These are phyloP conservation scores for Coelopa pilipes DNA, from an alignment of 2,888 invertebrate genomes.

Conservation along the genomic window DNA sequence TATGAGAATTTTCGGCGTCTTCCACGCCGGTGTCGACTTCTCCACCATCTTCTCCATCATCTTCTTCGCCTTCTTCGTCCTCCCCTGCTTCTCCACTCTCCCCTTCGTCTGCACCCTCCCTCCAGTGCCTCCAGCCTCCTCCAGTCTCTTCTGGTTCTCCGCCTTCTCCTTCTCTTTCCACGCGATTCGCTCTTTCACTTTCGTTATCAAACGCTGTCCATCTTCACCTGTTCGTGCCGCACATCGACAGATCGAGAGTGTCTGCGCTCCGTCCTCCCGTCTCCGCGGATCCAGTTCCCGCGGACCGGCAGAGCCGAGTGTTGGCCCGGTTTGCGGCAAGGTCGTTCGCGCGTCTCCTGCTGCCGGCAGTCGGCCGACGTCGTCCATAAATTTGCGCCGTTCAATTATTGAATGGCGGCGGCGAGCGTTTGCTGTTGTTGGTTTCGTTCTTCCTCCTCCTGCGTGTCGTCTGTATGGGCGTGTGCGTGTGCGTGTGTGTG, in stretches of 20 bases:
- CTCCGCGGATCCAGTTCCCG: no score
- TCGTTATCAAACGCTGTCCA: constrained; percentile 29
- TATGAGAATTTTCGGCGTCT: constrained; percentile 13
- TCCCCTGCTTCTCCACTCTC: neutral
- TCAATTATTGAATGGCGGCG: constrained; percentile 16
- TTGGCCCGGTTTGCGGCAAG: constrained; percentile 17
- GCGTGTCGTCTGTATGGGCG: neutral
- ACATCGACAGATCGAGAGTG: neutral
- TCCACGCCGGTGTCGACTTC: neutral
- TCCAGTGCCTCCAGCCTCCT: neutral
- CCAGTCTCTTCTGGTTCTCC: neutral
- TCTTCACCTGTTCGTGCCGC: constrained; percentile 32
- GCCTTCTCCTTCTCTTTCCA: neutral
- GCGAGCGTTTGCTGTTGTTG: no score
- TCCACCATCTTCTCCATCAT: no score
- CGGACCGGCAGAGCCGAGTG: neutral
- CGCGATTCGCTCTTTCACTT: constrained; percentile 27
- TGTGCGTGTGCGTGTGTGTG: neutral
- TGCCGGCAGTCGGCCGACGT: neutral
- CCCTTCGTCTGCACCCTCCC: neutral
- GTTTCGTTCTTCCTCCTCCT: neutral
- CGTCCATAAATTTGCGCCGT: constrained; percentile 20
- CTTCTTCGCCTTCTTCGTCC: neutral
- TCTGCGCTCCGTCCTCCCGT: no score
- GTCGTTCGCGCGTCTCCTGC: constrained; percentile 8